Evolutionary conservation across 2,888 invertebrate genomes (phyloP), one percentile per base, ranked within the genome.

Genomic region (Sisyra terminalis): DNA sequence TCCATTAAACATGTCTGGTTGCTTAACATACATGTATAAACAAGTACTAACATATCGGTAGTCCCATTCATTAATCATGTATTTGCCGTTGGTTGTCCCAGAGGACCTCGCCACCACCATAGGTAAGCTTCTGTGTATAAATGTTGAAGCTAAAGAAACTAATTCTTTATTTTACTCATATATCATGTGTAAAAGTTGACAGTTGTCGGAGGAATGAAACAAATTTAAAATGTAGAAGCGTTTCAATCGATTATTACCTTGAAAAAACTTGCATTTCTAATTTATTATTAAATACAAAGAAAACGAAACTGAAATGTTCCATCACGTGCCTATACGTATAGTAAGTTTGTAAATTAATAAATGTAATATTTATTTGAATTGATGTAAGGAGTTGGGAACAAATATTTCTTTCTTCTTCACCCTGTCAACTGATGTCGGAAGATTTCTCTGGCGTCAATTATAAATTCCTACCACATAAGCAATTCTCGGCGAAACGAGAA

Each of bases 401-500:
- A 24, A 24, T 24, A 24, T 24, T 24, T 24, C 24, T 24, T 24
- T 24, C 24, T 24, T 5, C n/a, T n/a, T n/a, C n/a, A n/a, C n/a
- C n/a, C 24, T 24, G 24, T 24, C 24, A 24, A 24, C 24, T 24
- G 24, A 24, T 24, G 34, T 11, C 8, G 34, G 14, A 18, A 39
- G 16, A 39, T 18, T 17, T 18, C 24, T 13, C 16, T 18, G 17
- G 39, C 18, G 18, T 16, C 58, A 61, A 61, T 62, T 62, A 61
- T 58, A 59, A 56, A 61, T 61, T 61, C 59, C 51, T 52, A 52
- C 54, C 59, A 57, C 60, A 59, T 50, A 59, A 55, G 57, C 59
- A 60, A 60, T 61, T 59, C 60, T 57, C 58, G 55, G 55, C 53
- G 54, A 56, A 53, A 52, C 57, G 55, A 56, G 58, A 61, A 60